Evolutionary conservation across 2,888 invertebrate genomes (phyloP).

Genomic region (Phragmatobia fuliginosa): DNA sequence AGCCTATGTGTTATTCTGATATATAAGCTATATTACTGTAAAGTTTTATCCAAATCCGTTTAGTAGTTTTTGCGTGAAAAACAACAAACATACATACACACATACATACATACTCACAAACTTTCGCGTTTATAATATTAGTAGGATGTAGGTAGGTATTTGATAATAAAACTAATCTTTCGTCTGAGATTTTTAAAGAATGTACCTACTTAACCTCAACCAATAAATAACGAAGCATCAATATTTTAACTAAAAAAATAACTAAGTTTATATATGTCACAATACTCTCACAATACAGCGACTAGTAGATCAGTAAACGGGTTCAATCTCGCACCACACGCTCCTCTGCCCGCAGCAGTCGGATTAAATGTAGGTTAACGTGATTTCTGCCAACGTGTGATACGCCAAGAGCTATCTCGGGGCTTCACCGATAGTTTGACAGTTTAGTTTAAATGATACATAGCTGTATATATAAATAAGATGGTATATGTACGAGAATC

Average conservation of each 20-base stretch:
- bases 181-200: neutral
- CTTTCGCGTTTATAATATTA: too few relatives aligned
- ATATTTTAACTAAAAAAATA: neutral
- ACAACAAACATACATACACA: too few relatives aligned
- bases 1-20: too few relatives aligned
- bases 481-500: too few relatives aligned
- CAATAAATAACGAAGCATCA: neutral
- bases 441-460: neutral
- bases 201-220: neutral
- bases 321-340: neutral
- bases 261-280: neutral
- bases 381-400: neutral
- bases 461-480: neutral
- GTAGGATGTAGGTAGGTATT: too few relatives aligned
- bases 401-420: neutral
- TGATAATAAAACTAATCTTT: neutral
- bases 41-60: too few relatives aligned
- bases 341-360: neutral
- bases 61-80: too few relatives aligned
- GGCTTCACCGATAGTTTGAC: neutral
- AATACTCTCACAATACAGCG: neutral
- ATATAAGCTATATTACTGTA: too few relatives aligned
- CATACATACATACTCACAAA: too few relatives aligned
- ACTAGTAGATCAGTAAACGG: neutral
- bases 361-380: neutral